Evolutionary conservation across 2,113 vertebrate genomes (phyloP), one percentile per base, ranked within the genome.

Genomic region (Oophaga pumilio): DNA sequence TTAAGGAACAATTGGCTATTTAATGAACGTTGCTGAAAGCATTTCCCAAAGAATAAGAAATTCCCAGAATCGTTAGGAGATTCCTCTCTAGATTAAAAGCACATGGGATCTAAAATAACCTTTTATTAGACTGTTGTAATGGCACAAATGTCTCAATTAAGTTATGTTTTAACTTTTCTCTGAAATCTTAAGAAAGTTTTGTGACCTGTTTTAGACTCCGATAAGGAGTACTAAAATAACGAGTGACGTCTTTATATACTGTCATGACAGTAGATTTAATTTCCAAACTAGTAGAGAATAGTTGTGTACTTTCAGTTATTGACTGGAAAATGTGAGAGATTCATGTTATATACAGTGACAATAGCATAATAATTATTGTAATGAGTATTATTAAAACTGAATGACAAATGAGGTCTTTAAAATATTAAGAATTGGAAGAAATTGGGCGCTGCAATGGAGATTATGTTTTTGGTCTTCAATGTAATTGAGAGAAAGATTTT

Each of bases 81-180:
- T 57, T 73, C 82, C 24, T 73, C 82, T 59, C 18, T 14, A 74
- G 50, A 84, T 84, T 84, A 84, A 74, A 33, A 73, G n/a, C 82
- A 84, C 50, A 84, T 84, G 66, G 52, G 82, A 84, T 52, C 82
- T 73, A 57, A 56, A 84, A 74, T 74, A 84, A 84, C 66, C 24
- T 84, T 56, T 71, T 84, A 74, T 57, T 57, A 24, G 17, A 74
- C 68, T 57, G 12, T 83, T 83, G 49, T 26, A 69, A 66, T 60
- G 33, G 76, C 50, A 26, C 69, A 69, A n/a, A 24, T 57, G 3
- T 60, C 57, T 60, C 9, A 33, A 80, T 59, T 60, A 59, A 59
- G 24, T 33, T 12, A 59, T 80, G 53, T 60, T 33, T 60, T 33
- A 4, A 59, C 56, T 59, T 80, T 79, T 80, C 76, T 57, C 13